Conservation (phyloP, 2,113 vertebrate genomes). For the Rhea pennata region DNA sequence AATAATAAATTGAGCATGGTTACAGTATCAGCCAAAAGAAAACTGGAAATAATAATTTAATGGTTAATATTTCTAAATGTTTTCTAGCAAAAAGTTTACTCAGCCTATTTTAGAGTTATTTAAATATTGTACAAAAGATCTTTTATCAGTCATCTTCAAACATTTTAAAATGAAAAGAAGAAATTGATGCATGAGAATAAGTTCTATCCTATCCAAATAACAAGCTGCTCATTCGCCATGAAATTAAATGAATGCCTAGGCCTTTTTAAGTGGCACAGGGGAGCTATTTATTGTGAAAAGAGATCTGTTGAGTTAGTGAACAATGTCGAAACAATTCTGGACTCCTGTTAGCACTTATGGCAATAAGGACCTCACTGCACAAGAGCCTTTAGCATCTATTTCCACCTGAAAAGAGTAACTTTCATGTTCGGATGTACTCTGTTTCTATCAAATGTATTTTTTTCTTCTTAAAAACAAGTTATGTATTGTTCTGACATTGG, state of each 20-base stretch:
- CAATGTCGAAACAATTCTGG: slow-evolving; percentile 53
- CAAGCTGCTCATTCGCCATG: slow-evolving; percentile 57
- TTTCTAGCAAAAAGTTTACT: background rate
- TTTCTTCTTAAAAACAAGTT: background rate
- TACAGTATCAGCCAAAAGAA: background rate
- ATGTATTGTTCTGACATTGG: background rate
- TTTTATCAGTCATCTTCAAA: slow-evolving; percentile 46
- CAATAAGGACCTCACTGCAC: background rate
- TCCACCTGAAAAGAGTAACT: background rate
- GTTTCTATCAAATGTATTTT: background rate
- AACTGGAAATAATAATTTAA: background rate
- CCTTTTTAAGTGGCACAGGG: slow-evolving; percentile 47
- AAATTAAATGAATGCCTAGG: slow-evolving; percentile 66
- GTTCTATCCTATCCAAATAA: slow-evolving; percentile 48
- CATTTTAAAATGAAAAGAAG: slow-evolving; percentile 14
- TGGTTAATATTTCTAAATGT: background rate
- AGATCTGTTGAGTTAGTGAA: slow-evolving; percentile 46
- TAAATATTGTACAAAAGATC: background rate
- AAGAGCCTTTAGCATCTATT: background rate
- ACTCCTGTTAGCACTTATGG: slow-evolving; percentile 38
- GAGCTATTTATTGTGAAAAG: slow-evolving; percentile 46
- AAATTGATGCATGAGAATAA: slow-evolving; percentile 1
- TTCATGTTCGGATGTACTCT: background rate
- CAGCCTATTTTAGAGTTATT: background rate
- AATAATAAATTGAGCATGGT: background rate